phyloP scores from a whole-genome alignment of 64 coral and sea anemone genomes.

The Porites lutea region DNA sequence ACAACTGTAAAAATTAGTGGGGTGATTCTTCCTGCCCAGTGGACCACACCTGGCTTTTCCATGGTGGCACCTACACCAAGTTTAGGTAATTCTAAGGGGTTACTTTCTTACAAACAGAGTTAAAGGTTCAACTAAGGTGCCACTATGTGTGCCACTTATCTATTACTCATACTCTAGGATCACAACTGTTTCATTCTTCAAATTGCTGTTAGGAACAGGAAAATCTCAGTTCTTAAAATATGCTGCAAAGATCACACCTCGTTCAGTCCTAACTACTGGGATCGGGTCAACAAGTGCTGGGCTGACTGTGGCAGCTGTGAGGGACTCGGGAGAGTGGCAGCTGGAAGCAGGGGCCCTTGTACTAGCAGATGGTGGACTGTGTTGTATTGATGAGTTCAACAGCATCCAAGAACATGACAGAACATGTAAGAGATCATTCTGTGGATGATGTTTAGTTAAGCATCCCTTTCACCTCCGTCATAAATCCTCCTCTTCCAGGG shows the following conservation, averaged over 20 bases:
- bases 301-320: slow-evolving; percentile 91
- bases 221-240: slow-evolving; percentile 99
- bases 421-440: slow-evolving; percentile 78
- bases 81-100: too few relatives aligned
- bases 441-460: neutral
- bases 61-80: too few relatives aligned
- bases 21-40: too few relatives aligned
- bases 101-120: too few relatives aligned
- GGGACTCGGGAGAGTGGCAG: slow-evolving; percentile 96
- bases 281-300: slow-evolving; percentile 99
- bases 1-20: too few relatives aligned
- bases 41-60: too few relatives aligned
- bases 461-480: neutral
- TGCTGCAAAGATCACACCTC: slow-evolving; percentile 88
- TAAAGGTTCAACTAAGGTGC: too few relatives aligned
- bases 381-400: slow-evolving; percentile 98
- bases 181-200: neutral
- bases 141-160: too few relatives aligned
- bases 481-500: too few relatives aligned
- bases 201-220: slow-evolving; percentile 80
- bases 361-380: slow-evolving; percentile 97
- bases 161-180: too few relatives aligned
- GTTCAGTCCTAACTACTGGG: slow-evolving; percentile 95
- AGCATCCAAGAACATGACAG: slow-evolving; percentile 95
- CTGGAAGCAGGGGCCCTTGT: slow-evolving; percentile 96